Evolutionary conservation across 2,113 vertebrate genomes (phyloP), one percentile per base, ranked within the genome.

Genomic region (Sylvilagus bachmani): DNA sequence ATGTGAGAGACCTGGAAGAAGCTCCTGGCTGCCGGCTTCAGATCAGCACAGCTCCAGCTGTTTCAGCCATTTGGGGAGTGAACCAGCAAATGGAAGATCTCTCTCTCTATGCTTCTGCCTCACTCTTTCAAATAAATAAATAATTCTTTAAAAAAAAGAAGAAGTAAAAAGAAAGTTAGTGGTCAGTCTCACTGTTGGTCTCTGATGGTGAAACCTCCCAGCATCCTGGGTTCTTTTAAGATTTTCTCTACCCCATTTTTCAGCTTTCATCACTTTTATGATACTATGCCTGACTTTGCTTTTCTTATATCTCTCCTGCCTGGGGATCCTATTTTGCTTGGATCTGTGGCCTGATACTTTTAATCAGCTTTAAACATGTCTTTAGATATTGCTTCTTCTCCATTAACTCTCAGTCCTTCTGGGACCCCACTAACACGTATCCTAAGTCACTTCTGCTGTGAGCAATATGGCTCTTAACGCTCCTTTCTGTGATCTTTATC

Each of bases 361-460:
- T 71, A 70, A 69, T 55, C 27, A 29, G 8, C 66, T 80, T 85
- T 14, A 92, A 92, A 55, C 62, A 49, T 49, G 27, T 84, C 55
- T 89, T 78, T 55, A 89, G 62, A 84, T 89, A 67, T 85, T 74
- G 67, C n/a, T 64, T 75, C 67, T 78, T 64, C 51, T 58, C 49
- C 9, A 17, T 67, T n/a, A 83, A 36, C 70, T 78, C 44, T 12
- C 29, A 73, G 8, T 79, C n/a, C 64, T 55, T 75, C 64, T 77
- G 79, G 53, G 69, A 24, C 51, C 62, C 71, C 9, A 84, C 11
- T n/a, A 58, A 24, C 13, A 55, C 5, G 24, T 93, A 55, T 66
- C 71, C 66, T 58, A 49, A 49, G 67, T 36, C 1, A n/a, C 61
- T 62, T 83, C 38, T 25, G 19, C 31, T 62, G 10, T 3, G 31